Conservation (phyloP, 2,888 invertebrate species). For the Torymus auratus region DNA sequence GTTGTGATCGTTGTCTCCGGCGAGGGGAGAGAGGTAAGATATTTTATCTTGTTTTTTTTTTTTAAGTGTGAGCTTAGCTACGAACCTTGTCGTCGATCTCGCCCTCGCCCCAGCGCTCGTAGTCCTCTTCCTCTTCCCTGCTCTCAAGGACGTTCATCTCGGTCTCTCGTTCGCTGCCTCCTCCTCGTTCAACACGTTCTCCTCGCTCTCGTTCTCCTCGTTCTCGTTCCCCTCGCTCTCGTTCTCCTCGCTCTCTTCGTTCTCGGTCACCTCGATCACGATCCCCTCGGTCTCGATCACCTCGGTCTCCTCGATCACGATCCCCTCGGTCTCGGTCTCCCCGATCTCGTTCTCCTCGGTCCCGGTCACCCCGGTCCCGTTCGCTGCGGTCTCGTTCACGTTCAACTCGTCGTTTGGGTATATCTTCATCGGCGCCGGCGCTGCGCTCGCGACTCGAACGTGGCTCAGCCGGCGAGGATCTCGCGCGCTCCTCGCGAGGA, state of each 20-base stretch:
- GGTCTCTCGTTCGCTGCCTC: background rate
- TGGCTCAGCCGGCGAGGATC: too few relatives aligned
- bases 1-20: too few relatives aligned
- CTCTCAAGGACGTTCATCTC: conserved; percentile 76
- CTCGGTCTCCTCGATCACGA: too few relatives aligned
- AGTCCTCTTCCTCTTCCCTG: conserved; percentile 77
- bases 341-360: background rate
- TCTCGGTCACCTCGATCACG: conserved; percentile 4
- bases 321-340: background rate
- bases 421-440: too few relatives aligned
- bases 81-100: conserved; percentile 51
- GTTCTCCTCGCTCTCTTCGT: too few relatives aligned
- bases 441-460: too few relatives aligned
- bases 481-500: conserved; percentile 19
- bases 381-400: too few relatives aligned
- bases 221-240: background rate
- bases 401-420: too few relatives aligned
- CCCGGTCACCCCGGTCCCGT: background rate
- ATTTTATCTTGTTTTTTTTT: too few relatives aligned
- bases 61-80: conserved; percentile 26
- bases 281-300: too few relatives aligned
- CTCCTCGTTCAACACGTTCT: too few relatives aligned
- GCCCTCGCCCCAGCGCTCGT: conserved; percentile 60
- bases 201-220: background rate
- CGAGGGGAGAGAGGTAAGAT: too few relatives aligned